These are phyloP conservation scores for Ia io DNA, from an alignment of 2,113 vertebrate genomes.

Conservation along the genomic window DNA sequence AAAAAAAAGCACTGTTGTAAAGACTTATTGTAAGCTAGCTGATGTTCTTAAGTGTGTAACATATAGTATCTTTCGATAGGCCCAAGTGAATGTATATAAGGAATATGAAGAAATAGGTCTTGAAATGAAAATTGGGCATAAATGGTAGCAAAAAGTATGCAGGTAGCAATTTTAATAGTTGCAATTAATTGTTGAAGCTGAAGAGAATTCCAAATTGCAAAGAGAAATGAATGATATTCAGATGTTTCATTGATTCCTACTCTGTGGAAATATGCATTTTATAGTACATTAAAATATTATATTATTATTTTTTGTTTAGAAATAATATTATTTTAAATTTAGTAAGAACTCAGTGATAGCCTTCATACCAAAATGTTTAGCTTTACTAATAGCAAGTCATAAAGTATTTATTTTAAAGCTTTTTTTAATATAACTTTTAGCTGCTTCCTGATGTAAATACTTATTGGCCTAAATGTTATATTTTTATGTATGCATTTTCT, in stretches of 20 bases:
- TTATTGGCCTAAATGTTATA: constrained; percentile 78
- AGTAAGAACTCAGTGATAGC: constrained; percentile 58
- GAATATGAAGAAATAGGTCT: constrained; percentile 59
- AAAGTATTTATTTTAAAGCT: constrained; percentile 79
- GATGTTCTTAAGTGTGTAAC: constrained; percentile 34
- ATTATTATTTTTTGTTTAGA: constrained; percentile 67
- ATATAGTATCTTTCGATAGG: background rate
- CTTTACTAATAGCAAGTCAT: constrained; percentile 61
- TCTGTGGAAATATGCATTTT: constrained; percentile 59
- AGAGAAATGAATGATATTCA: constrained; percentile 53
- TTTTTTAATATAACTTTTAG: constrained; percentile 74
- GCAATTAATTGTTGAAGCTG: constrained; percentile 59
- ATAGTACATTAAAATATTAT: background rate
- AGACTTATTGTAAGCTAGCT: constrained; percentile 53
- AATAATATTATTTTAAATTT: constrained; percentile 69
- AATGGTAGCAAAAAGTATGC: constrained; percentile 67
- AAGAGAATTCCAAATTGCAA: constrained; percentile 58
- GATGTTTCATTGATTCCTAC: constrained; percentile 55
- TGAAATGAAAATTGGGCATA: constrained; percentile 71
- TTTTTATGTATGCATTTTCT: constrained; percentile 81
- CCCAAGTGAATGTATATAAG: constrained; percentile 30
- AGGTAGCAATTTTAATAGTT: constrained; percentile 68
- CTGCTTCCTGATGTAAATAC: constrained; percentile 80
- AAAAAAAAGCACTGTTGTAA: constrained; percentile 46
- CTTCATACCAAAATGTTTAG: constrained; percentile 70